Percentiles rank a stretch among this genome's conserved stretches.
These are phyloP conservation scores for Ceratosolen solmsi DNA, from an alignment of 1,140 invertebrate genomes.

Conservation along the genomic window DNA sequence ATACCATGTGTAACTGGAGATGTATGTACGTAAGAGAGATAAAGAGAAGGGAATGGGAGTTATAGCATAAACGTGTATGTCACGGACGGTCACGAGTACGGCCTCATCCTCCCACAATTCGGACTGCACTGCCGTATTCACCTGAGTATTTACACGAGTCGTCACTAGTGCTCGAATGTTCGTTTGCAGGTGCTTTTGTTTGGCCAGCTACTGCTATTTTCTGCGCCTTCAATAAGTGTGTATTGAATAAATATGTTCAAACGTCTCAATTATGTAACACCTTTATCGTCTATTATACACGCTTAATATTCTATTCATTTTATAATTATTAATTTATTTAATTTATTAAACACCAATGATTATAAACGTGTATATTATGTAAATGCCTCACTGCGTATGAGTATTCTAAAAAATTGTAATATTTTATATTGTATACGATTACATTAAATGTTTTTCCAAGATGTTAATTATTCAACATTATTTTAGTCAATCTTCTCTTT, in stretches of 20 bases:
- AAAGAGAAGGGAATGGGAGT: conserved; percentile 52
- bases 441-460: too few species aligned
- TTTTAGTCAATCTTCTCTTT: too few species aligned
- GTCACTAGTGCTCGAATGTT: neutral
- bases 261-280: too few species aligned
- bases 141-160: conserved; percentile 23
- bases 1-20: conserved; percentile 44
- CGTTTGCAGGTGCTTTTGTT: neutral
- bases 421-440: too few species aligned
- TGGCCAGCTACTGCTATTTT: neutral
- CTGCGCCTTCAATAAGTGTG: neutral
- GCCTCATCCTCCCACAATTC: conserved; percentile 56
- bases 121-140: conserved; percentile 8
- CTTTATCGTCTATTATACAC: too few species aligned
- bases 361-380: too few species aligned
- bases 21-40: conserved; percentile 22
- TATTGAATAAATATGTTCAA: neutral
- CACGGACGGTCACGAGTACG: conserved; percentile 60
- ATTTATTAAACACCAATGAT: too few species aligned
- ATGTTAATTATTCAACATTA: too few species aligned
- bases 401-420: too few species aligned
- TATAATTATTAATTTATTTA: too few species aligned
- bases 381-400: too few species aligned
- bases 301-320: too few species aligned
- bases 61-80: conserved; percentile 60